These are phyloP conservation scores for Drosophila putrida DNA, from an alignment of 2,888 invertebrate species.

Conservation along the genomic window DNA sequence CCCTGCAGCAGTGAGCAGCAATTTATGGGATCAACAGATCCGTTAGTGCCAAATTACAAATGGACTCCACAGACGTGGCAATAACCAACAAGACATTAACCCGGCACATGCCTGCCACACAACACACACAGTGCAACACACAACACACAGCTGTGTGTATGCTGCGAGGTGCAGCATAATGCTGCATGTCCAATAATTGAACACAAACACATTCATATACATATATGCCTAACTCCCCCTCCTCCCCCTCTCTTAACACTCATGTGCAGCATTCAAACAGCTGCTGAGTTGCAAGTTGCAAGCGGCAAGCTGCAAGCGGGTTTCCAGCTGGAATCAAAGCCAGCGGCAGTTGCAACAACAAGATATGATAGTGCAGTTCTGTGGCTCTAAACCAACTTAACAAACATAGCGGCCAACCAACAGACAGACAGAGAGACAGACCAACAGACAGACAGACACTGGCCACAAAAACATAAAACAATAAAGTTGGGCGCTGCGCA, in stretches of 20 bases:
- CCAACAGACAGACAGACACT: conserved; percentile 40
- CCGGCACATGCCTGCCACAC: conserved; percentile 66
- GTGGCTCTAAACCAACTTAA: conserved; percentile 19
- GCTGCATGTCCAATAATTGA: conserved; percentile 59
- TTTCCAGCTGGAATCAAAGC: conserved; percentile 57
- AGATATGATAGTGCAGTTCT: conserved; percentile 56
- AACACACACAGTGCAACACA: conserved; percentile 24
- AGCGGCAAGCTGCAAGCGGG: conserved; percentile 52
- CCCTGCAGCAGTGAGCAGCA: conserved; percentile 43
- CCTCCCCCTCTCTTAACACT: conserved; percentile 23
- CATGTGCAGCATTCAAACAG: conserved; percentile 46
- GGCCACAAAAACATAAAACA: conserved; percentile 78
- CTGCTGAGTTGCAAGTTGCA: conserved; percentile 57
- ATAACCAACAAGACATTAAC: conserved; percentile 81
- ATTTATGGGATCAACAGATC: conserved; percentile 78
- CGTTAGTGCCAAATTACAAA: conserved; percentile 80
- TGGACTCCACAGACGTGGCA: conserved; percentile 72
- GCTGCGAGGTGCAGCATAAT: conserved; percentile 29
- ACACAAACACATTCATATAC: conserved; percentile 34
- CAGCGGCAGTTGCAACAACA: conserved; percentile 59
- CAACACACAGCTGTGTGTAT: conserved; percentile 29
- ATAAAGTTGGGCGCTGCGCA: conserved; percentile 79
- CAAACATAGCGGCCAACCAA: conserved; percentile 21
- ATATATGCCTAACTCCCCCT: background rate
- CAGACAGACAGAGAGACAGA: conserved; percentile 13